Evolutionary conservation across 2,888 invertebrate genomes (phyloP), one percentile per base, ranked within the genome.

Genomic region (Allygus modestus): DNA sequence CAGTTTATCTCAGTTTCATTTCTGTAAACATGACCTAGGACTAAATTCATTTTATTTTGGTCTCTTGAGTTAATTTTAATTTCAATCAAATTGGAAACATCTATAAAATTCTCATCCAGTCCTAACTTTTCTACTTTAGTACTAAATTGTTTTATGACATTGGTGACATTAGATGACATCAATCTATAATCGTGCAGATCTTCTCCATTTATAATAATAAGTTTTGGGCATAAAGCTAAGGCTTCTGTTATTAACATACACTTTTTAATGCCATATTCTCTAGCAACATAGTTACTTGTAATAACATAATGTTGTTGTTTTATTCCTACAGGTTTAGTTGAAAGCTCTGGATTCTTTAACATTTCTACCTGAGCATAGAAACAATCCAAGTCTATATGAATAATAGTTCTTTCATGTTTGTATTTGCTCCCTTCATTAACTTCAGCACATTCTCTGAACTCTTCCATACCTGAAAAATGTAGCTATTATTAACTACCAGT

Each of bases 331-430:
- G 96, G 96, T 88, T 93, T 92, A 82, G 91, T 91, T 86, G 92
- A 92, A 82, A 95, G 90, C 88, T 93, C 92, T 1, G 96, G 95
- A 89, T 95, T 93, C 87, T 93, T 93, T 84, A 95, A 90, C 92
- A 95, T 95, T 91, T 97, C 96, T 87, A 97, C 96, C 92, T 97
- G 96, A 85, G 96, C 96, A 91, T 96, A 97, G 91, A 95, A 97
- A 90, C 95, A 96, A 90, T 97, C 96, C 89, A 96, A 92, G 89
- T 97, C 96, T 88, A 97, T 92, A 90, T 96, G 96, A 89, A 97
- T 93, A 87, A 97, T 95, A 86, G 93, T 93, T 89, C 93, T 93
- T 82, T 93, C 91, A 90, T 96, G 96, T 43, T 86, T 85, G 37
- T 7, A 81, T 46, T 15, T 73, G 41, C 83, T 83, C 37, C 33